Percentiles rank a stretch among this genome's conserved stretches.
phyloP scores from a whole-genome alignment of 2,797 vertebrate species.

The Peromyscus nudipes region DNA sequence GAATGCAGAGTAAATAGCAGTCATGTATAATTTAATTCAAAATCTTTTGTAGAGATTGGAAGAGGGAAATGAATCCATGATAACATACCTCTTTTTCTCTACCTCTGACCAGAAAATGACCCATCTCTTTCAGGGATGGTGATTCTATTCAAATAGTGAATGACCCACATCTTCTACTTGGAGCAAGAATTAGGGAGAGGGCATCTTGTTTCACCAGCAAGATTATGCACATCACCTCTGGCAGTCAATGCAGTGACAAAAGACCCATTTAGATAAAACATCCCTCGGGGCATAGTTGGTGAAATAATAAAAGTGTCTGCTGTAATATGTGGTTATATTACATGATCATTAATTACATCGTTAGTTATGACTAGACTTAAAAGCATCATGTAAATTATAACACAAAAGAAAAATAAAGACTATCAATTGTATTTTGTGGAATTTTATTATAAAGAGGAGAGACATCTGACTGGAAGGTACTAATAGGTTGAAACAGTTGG shows the following conservation, averaged over 20 bases:
- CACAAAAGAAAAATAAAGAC: not conserved
- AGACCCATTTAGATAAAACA: not conserved
- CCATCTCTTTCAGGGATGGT: not conserved
- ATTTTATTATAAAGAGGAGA: not conserved
- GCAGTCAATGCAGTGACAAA: not conserved
- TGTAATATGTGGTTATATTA: not conserved
- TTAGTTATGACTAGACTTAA: conserved; percentile 1
- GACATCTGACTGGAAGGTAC: not conserved
- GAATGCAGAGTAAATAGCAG: not conserved
- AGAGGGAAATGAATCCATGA: not conserved
- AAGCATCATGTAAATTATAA: not conserved
- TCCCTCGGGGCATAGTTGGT: not conserved
- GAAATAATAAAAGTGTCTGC: not conserved
- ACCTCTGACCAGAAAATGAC: not conserved
- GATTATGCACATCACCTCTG: not conserved
- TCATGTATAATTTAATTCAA: not conserved
- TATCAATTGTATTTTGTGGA: not conserved
- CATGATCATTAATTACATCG: not conserved
- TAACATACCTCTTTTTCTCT: not conserved
- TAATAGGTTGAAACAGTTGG: not conserved
- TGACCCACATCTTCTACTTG: not conserved
- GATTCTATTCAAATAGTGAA: not conserved
- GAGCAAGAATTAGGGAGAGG: not conserved
- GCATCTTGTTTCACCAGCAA: not conserved
- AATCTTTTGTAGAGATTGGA: not conserved